Base-by-base conservation (phyloP, 2,113 vertebrate genomes). In the Ramphastos sulfuratus region DNA sequence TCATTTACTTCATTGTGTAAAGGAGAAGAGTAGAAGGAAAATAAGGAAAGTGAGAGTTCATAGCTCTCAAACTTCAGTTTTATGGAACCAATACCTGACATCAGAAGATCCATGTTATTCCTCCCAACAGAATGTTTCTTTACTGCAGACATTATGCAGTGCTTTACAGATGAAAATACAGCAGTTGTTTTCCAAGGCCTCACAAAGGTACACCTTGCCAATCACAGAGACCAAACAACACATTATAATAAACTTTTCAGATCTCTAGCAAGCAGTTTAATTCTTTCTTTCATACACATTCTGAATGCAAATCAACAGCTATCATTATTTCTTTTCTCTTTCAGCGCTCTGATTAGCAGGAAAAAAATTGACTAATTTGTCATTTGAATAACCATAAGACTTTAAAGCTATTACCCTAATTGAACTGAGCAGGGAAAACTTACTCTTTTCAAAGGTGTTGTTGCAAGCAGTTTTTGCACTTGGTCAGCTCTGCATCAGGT, bases 1-100 rank as follows among this genome's bases (percentile, higher is more conserved):
- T 91, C 78, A 84, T 87, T 95, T 87, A 65, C 44, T 92, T 76
- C n/a, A 74, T 60, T 60, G 66, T 66, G 55, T 90, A 87, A 70
- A 89, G 30, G 25, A 81, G 50, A 85, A 66, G 39, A 70, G 44
- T 24, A 56, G 39, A 82, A 31, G 23, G 37, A 48, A 90, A 90
- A 93, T 7, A 84, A 6, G 3, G 19, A 55, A 85, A 91, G 48
- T 33, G 7, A 30, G 60, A 70, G 52, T 33, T 81, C 70, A 48
- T 48, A 55, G 48, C 82, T 82, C 37, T 74, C 67, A 74, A 85
- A 89, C 14, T 71, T 71, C 30, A 69, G 33, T 33, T 93, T 93
- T 71, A 79, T 21, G 14, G 56, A 91, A 89, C 24, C 18, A 61
- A 58, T 82, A 61, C 24, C 48, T 75, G 52, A 61, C 63, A 79